These are phyloP conservation scores for Mesorhabditis spiculigera DNA, from an alignment of 2,888 invertebrate genomes.

Conservation along the genomic window DNA sequence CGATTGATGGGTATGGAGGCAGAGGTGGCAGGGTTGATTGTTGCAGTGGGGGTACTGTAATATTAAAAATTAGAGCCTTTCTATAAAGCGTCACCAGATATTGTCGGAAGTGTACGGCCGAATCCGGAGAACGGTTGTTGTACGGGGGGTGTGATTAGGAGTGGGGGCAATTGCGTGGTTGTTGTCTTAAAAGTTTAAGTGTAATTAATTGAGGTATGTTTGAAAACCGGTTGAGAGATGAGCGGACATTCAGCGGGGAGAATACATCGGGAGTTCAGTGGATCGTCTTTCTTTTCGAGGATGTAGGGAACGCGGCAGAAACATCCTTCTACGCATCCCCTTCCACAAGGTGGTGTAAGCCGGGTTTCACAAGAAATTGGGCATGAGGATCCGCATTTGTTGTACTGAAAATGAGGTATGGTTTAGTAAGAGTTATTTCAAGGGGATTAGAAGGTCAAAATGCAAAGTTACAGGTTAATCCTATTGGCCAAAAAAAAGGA, in stretches of 20 bases:
- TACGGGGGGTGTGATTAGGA: neutral
- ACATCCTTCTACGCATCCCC: slow-evolving; percentile 26
- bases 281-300: slow-evolving; percentile 35
- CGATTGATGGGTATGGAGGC: neutral
- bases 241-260: slow-evolving; percentile 34
- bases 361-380: slow-evolving; percentile 38
- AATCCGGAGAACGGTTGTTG: neutral
- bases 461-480: no score
- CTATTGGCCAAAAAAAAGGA: no score
- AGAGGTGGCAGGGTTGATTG: neutral
- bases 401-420: slow-evolving; percentile 26
- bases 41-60: neutral
- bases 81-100: no score
- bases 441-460: no score
- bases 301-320: slow-evolving; percentile 41
- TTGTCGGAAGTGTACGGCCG: neutral
- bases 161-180: neutral
- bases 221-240: neutral
- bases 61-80: no score
- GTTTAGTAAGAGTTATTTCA: neutral
- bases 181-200: neutral
- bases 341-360: slow-evolving; percentile 20
- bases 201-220: neutral
- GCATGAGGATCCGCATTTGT: slow-evolving; percentile 40
- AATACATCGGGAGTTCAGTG: slow-evolving; percentile 39